Evolutionary conservation across 2,797 vertebrate species (phyloP).

Genomic region (Acrossocheilus fasciatus): DNA sequence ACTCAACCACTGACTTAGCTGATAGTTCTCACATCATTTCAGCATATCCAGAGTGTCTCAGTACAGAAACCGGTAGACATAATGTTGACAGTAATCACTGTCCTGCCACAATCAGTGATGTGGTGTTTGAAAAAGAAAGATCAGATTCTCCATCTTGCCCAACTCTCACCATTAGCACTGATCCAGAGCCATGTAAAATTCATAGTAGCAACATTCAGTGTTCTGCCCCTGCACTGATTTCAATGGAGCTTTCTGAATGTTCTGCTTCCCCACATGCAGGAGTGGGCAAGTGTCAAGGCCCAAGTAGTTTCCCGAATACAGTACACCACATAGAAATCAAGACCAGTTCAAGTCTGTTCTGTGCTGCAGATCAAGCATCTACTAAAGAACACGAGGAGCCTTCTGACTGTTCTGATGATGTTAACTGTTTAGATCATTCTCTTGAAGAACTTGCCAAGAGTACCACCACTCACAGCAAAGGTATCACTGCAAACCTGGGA

Average conservation of each 20-base stretch:
- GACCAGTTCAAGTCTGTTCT: conserved; percentile 42
- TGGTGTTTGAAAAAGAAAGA: conserved; percentile 52
- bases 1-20: conserved; percentile 4
- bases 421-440: conserved; percentile 39
- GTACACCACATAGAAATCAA: conserved; percentile 67
- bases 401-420: conserved; percentile 37
- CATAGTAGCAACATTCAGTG: conserved; percentile 56
- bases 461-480: conserved; percentile 74
- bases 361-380: conserved; percentile 34
- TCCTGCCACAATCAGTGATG: conserved; percentile 28
- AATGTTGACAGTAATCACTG: conserved; percentile 50
- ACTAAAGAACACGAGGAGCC: conserved; percentile 35
- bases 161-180: conserved; percentile 48
- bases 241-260: conserved; percentile 61
- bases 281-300: conserved; percentile 73
- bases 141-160: conserved; percentile 62
- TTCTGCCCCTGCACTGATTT: conserved; percentile 59
- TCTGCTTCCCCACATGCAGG: conserved; percentile 65
- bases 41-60: conserved; percentile 41
- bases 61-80: conserved; percentile 3
- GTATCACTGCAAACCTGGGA: conserved; percentile 75
- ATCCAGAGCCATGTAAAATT: conserved; percentile 48
- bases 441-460: conserved; percentile 57
- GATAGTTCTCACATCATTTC: conserved; percentile 38
- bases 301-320: conserved; percentile 79